phyloP scores from a whole-genome alignment of 2,113 vertebrate species.

The Microtus oregoni region DNA sequence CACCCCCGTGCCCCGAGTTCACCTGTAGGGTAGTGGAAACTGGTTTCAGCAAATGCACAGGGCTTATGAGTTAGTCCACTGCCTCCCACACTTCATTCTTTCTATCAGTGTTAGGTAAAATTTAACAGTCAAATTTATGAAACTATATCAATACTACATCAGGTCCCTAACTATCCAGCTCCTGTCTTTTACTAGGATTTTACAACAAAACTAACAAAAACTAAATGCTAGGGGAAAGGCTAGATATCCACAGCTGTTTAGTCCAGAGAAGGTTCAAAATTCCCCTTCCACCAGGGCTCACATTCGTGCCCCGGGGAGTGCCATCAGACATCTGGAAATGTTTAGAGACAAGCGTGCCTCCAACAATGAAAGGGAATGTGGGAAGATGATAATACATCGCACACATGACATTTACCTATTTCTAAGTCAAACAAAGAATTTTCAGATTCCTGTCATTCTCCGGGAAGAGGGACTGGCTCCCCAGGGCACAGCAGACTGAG shows the following conservation, averaged over 20 bases:
- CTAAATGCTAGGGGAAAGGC: not conserved
- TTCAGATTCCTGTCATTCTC: conserved; percentile 21
- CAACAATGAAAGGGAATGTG: not conserved
- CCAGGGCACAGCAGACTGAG: not conserved
- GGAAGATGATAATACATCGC: not conserved
- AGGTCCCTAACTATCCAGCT: not conserved
- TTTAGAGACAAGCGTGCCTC: not conserved
- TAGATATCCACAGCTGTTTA: not conserved
- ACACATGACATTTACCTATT: not conserved
- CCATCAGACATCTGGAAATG: not conserved
- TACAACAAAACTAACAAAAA: not conserved
- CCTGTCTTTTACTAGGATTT: not conserved
- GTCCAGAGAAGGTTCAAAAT: not conserved
- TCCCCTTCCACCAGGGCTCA: not conserved
- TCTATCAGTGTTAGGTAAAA: conserved; percentile 1
- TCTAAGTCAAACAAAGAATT: conserved; percentile 50
- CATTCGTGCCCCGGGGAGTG: not conserved
- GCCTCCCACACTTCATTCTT: not conserved
- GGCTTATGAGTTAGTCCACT: not conserved
- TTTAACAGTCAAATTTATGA: not conserved
- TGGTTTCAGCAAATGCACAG: not conserved
- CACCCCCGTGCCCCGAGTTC: not conserved
- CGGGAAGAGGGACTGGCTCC: not conserved
- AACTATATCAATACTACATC: not conserved
- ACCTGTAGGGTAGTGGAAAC: not conserved